Evolutionary conservation across 2,797 vertebrate species (phyloP), one percentile per base, ranked within the genome.

Genomic region (Enteromius mattozi): DNA sequence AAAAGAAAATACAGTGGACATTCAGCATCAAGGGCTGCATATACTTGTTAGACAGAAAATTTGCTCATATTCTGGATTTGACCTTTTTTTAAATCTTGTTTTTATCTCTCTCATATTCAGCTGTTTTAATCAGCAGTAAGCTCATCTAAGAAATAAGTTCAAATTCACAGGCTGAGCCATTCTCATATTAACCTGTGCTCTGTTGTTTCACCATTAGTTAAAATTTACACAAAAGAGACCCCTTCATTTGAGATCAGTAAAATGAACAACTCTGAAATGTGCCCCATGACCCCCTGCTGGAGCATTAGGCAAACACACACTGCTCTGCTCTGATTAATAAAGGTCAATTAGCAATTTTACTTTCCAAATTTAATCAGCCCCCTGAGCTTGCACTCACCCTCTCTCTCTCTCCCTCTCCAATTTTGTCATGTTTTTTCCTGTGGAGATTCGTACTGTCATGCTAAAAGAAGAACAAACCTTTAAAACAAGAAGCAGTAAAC

Each of bases 321-420:
- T 85, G 83, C 84, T 91, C 89, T 90, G 91, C 90, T 92, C 92
- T 95, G 94, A 95, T 95, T 95, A 95, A 94, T 94, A 94, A 95
- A 94, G 94, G 94, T 95, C 94, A 95, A 95, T 94, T 95, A 95
- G 93, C 93, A 94, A 94, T 95, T 95, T 94, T 91, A 93, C 95
- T 94, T 94, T 94, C 91, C 94, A 95, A 94, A 95, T 95, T 94
- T 95, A 96, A 95, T 95, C 94, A 95, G 93, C 93, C 93, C 92
- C 94, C 93, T 86, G 91, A 91, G 93, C 92, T 81, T 49, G 71
- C 30, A 37, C 61, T 85, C 59, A 49, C 63, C 72, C 76, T 78
- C 75, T 35, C 24, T 51, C 75, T 10, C 19, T 35, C 56, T 86
- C 68, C 21, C 68, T 82, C 79, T 81, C 71, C 66, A 77, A 79